Base-by-base conservation (phyloP, 64 coral and sea anemone species). In the Trachythela sp. region DNA sequence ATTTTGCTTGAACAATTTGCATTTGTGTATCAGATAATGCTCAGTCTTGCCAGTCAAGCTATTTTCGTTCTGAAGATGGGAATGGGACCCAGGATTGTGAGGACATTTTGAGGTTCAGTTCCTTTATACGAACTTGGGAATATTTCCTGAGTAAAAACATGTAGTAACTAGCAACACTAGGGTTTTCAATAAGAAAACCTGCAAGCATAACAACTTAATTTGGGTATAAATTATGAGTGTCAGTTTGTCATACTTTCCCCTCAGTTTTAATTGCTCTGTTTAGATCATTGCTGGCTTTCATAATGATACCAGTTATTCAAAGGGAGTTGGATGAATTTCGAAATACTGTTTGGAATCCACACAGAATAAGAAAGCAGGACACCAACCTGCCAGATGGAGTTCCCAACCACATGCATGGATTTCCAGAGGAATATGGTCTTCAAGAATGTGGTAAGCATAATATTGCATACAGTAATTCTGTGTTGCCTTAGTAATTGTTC, bases 251-350 rank as follows among this genome's bases (percentile, higher is more conserved):
- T 1, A 64, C 56, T 64, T n/a, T 64, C 26, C 24, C 49, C 13
- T 8, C 49, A 52, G 49, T 52, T 52, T 52, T 52, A 2, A 52
- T 20, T 52, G 9, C 49, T 52, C 49, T 52, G 49, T 64, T 39
- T 80, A 80, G 75, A 80, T 38, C 32, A 80, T 39, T 80, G 75
- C 8, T 80, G 32, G 75, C 75, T 29, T 80, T 80, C 37, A 80
- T 80, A 80, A 80, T 80, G 75, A 80, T 80, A 80, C 30, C 75
- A 35, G 75, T 80, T 38, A 80, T 80, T 35, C 75, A 80, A 80
- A 80, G 38, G 20, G 33, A 80, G 38, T 80, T 80, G 8, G 75
- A 80, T 18, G 37, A 37, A 35, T 80, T 80, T 80, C 75, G 1
- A 80, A 39, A 80, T 39, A 80, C 75, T 29, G 56, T 64, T 64